Base-by-base conservation (phyloP, 2,888 invertebrate species). In the Philereme transversata region DNA sequence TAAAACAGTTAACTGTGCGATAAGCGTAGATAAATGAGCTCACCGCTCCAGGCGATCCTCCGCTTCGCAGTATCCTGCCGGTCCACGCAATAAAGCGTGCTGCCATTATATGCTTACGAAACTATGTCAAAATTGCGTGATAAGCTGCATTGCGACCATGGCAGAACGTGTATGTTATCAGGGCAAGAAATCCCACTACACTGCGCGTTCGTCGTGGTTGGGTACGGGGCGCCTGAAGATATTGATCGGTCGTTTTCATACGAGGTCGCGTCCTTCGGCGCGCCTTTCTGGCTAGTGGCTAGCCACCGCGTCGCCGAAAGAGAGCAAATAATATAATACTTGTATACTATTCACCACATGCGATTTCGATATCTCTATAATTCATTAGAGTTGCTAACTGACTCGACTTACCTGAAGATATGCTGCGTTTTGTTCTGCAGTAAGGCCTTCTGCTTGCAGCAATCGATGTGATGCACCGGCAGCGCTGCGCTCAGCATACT, bases 381-480 rank as follows among this genome's bases (percentile, higher is more conserved):
- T 10, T 4, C 45, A 34, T 35, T 33, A n/a, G 36, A 49, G 41
- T 11, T 11, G 11, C 5, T 45, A 5, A 22, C 5, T 3, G 11
- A 34, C 51, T 46, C 4, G 60, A 79, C 86, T 87, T 86, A 97
- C 97, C 94, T 97, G 96, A 72, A 96, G 95, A 70, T 96, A 94
- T 62, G 97, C 95, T 69, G 96, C 95, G 80, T 96, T 96, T 86
- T 97, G 96, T 88, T 98, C 97, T 1, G 97, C 96, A 34, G 96
- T 96, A 64, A 97, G 94, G 48, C 97, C 97, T 79, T 97, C 97
- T 64, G 97, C 93, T 86, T 97, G 97, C 66, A 97, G 88, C 70
- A 96, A 93, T 68, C 97, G 96, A 71, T 96, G 94, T 67, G 96
- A 94, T 10, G 97, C 96, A 36, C 96, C 95, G 45, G 96, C 95